Evolutionary conservation across 2,113 vertebrate genomes (phyloP).

Genomic region (Globicephala melas): DNA sequence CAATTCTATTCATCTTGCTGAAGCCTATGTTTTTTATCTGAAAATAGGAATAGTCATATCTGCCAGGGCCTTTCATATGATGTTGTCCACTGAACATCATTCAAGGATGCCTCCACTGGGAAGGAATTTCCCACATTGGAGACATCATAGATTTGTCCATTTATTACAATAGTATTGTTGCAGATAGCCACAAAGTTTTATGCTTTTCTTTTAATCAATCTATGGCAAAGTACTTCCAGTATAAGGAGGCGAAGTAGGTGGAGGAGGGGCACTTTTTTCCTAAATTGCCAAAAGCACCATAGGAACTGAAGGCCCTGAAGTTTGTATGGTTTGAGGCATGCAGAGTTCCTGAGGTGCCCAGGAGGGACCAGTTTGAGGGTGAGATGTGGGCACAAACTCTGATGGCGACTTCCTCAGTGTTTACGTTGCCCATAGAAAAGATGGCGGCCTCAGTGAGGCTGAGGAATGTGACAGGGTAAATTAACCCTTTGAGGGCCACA

Average conservation of each 20-base stretch:
- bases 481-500: not conserved
- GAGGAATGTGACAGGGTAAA: not conserved
- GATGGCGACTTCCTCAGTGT: not conserved
- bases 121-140: not conserved
- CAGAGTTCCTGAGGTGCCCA: not conserved
- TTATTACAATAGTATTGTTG: not conserved
- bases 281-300: not conserved
- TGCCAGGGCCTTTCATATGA: rapidly evolving
- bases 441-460: not conserved
- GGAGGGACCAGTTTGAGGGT: not conserved
- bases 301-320: not conserved
- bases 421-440: rapidly evolving
- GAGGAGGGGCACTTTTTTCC: not conserved
- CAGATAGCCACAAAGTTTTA: not conserved
- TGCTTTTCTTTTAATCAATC: not conserved
- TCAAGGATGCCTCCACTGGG: too few relatives aligned
- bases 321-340: not conserved
- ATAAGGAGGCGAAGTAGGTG: not conserved
- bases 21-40: not conserved
- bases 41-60: not conserved
- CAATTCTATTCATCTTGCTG: not conserved
- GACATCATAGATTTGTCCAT: not conserved
- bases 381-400: not conserved
- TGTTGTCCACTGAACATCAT: not conserved
- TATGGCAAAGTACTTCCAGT: not conserved